Base-by-base conservation (phyloP, 2,113 vertebrate genomes). In the Ophiodon elongatus region DNA sequence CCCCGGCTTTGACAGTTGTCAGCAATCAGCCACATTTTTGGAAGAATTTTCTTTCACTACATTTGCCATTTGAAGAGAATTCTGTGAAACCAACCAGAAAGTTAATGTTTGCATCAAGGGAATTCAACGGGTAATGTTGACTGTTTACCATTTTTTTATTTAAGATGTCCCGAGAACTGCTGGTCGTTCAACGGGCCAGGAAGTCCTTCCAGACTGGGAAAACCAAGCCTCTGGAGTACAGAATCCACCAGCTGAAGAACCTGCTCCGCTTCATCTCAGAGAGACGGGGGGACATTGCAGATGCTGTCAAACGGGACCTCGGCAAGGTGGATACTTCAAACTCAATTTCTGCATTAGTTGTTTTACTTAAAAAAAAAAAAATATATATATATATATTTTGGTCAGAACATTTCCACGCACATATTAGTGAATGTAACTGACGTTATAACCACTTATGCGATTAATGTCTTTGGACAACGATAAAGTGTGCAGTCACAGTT, bases 181-280 rank as follows among this genome's bases (percentile, higher is more conserved):
- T 85, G 4, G 79, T 62, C 0, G 96, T 97, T 1, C 89, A 94
- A 9, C 74, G 70, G 31, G 96, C 97, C 0, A 91, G 97, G 63
- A 91, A 84, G 0, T 94, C 96, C 25, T 98, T 97, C 92, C 78
- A 72, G 23, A 92, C 92, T 0, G 96, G 97, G 6, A 93, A 78
- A 70, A 93, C 92, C 2, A 96, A 94, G 64, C 88, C 96, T 0
- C 91, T 97, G 90, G 92, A 95, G 50, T 97, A 93, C 95, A 92
- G 97, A 63, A 1, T 95, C 21, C 93, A 95, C 80, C 97, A 97
- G 91, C 93, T 98, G 81, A 94, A 94, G 85, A 92, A 89, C 21
- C 84, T 98, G 72, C 86, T 91, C 69, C 88, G 87, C 75, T 95
- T 97, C 93, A 23, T 97, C 80, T 37, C 63, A 1, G 97, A 98